Evolutionary conservation across 2,888 invertebrate genomes (phyloP).

Genomic region (Zaprionus bogoriensis): DNA sequence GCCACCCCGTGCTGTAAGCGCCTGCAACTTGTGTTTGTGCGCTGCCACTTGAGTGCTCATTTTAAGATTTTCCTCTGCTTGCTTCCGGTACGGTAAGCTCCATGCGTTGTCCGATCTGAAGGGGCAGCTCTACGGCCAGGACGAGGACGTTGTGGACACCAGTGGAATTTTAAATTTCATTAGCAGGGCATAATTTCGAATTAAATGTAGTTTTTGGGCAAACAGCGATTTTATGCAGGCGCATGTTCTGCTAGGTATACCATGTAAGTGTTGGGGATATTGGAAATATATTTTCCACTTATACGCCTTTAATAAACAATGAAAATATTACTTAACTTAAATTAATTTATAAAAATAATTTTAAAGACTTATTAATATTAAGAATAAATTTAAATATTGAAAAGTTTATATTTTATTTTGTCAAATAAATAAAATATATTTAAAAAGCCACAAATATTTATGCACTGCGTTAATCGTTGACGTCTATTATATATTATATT

Average conservation of each 20-base stretch:
- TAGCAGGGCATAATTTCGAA: constrained; percentile 71
- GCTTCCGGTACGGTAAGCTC: constrained; percentile 50
- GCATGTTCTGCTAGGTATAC: background rate
- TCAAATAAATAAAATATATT: too few relatives aligned
- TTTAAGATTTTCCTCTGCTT: constrained; percentile 60
- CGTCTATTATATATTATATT: too few relatives aligned
- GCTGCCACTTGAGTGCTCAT: constrained; percentile 67
- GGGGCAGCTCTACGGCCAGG: constrained; percentile 1
- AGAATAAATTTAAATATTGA: too few relatives aligned
- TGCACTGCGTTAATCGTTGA: too few relatives aligned
- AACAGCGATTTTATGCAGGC: constrained; percentile 13
- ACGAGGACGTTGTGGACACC: constrained; percentile 51
- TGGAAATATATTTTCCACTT: background rate
- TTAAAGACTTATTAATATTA: too few relatives aligned
- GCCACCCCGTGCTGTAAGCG: constrained; percentile 9
- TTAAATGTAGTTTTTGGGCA: constrained; percentile 58
- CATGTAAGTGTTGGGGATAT: background rate
- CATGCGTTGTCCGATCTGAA: constrained; percentile 38
- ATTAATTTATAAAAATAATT: too few relatives aligned
- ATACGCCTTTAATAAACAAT: background rate
- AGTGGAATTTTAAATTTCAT: constrained; percentile 72
- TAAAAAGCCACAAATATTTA: too few relatives aligned
- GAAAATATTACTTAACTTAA: too few relatives aligned
- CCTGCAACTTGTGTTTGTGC: constrained; percentile 46
- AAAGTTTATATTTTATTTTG: too few relatives aligned